A percentile compares a stretch with the other conserved stretches of the same genome.
Evolutionary conservation across 2,113 vertebrate genomes (phyloP).

Genomic region (Bostrychus sinensis): DNA sequence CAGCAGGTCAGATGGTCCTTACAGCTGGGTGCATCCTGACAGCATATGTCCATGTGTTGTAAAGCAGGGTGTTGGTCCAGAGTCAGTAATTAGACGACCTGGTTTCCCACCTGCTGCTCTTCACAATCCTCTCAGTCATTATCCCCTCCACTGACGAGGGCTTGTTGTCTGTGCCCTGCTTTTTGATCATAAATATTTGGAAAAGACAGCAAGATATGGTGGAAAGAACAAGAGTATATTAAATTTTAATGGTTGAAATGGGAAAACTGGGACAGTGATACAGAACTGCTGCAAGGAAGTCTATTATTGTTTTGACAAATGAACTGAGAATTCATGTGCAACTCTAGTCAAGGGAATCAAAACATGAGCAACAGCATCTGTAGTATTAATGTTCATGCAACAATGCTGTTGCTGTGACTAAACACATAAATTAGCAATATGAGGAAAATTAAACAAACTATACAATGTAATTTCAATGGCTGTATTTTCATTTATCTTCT

Average conservation of each 20-base stretch:
- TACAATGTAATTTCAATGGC: too few relatives aligned
- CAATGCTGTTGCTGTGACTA: too few relatives aligned
- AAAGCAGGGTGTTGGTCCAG: constrained; percentile 24
- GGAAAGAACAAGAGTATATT: constrained; percentile 10
- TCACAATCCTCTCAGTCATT: constrained; percentile 42
- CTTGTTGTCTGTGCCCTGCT: not conserved
- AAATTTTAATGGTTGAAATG: constrained; percentile 21
- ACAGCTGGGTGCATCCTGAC: constrained; percentile 6
- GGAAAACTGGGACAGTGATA: constrained; percentile 6
- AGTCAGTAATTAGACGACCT: constrained; percentile 52
- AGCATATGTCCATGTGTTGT: constrained; percentile 29
- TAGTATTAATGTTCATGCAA: too few relatives aligned
- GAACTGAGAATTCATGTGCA: too few relatives aligned
- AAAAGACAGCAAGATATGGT: not conserved
- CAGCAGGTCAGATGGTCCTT: constrained; percentile 17
- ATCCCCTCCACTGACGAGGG: not conserved
- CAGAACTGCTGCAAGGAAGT: not conserved
- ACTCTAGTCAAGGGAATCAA: too few relatives aligned
- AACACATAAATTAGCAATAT: too few relatives aligned
- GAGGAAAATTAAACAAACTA: too few relatives aligned
- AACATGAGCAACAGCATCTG: too few relatives aligned
- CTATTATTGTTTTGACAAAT: too few relatives aligned
- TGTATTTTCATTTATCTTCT: too few relatives aligned
- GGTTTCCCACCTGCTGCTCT: constrained; percentile 47
- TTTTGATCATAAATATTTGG: not conserved